Base-by-base conservation (phyloP, 2,888 invertebrate genomes). In the Phortica magna region DNA sequence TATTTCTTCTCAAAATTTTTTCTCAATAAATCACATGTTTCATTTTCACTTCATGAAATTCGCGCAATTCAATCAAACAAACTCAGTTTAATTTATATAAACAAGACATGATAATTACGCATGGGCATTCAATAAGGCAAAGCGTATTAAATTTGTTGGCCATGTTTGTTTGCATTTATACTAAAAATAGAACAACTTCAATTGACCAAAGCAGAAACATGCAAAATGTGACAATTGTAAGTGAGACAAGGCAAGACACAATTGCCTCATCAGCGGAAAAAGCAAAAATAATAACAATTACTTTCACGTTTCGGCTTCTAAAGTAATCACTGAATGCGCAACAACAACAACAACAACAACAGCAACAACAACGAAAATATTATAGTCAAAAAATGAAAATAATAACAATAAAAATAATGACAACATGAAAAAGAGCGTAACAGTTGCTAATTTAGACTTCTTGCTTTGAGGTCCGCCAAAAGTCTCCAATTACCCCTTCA, bases 381-480 rank as follows among this genome's bases (percentile, higher is more conserved):
- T 61, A 48, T 14, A 61, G 19, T 39, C 17, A n/a, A 59, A 59
- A 10, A 59, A 59, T 65, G 76, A 75, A 72, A 64, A 71, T 31
- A 78, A 72, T 4, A 73, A 71, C 31, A 76, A 61, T 39, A 73
- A 75, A 31, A 72, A 64, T 53, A 72, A 75, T 72, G 75, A 73
- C 72, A 77, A 65, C 53, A 74, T 9, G 41, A 22, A 17, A 55
- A 39, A 48, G 55, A 84, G 79, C 83, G 87, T 84, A 86, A 86
- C 86, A 80, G 83, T 84, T 83, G 84, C 84, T 84, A 84, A 86
- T 85, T 85, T 86, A 31, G 65, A 39, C 14, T 41, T 12, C 65
- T 10, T 5, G 19, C 17, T 55, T n/a, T 55, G 14, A 6, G 6
- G 6, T 17, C 55, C 55, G n/a, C n/a, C 53, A 53, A 10, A 10